Percentiles rank a stretch among this genome's conserved stretches.
Evolutionary conservation across 2,888 invertebrate genomes (phyloP).

Genomic region (Sipha maydis): DNA sequence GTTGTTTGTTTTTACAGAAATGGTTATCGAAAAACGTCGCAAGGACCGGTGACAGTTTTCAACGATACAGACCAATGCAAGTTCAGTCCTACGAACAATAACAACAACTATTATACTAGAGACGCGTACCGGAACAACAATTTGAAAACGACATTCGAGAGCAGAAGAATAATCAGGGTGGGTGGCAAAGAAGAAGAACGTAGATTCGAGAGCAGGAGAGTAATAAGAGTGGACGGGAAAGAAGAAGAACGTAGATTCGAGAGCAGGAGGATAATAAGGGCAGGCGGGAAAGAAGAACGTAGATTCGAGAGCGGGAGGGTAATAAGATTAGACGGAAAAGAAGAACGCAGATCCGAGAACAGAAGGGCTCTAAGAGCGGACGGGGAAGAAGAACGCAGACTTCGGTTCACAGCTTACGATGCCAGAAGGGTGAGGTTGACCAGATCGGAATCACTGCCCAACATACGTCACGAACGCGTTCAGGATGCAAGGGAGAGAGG

Average conservation of each 20-base stretch:
- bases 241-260: constrained; percentile 14
- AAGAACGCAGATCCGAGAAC: too few species aligned
- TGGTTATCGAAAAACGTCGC: constrained; percentile 18
- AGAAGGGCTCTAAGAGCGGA: background rate
- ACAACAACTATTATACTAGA: constrained; percentile 27
- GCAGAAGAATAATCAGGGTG: background rate
- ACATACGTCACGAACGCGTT: constrained; percentile 29
- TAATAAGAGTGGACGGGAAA: constrained; percentile 11
- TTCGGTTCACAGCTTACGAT: constrained; percentile 26
- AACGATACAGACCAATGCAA: constrained; percentile 31
- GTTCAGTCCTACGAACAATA: background rate
- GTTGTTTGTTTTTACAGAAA: constrained; percentile 20
- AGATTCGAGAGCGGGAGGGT: background rate
- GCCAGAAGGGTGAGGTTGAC: constrained; percentile 11
- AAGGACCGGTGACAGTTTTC: constrained; percentile 4
- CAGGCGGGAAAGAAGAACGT: constrained; percentile 5
- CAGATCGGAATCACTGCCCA: constrained; percentile 34
- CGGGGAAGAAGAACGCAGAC: constrained; percentile 1
- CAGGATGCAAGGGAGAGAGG: constrained; percentile 14
- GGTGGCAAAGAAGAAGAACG: constrained; percentile 24
- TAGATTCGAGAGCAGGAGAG: background rate
- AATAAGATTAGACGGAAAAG: background rate
- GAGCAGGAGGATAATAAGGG: background rate
- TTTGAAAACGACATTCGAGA: constrained; percentile 39
- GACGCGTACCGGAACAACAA: constrained; percentile 46